These are phyloP conservation scores for Phoenicopterus ruber DNA, from an alignment of 2,113 vertebrate species.

Conservation along the genomic window DNA sequence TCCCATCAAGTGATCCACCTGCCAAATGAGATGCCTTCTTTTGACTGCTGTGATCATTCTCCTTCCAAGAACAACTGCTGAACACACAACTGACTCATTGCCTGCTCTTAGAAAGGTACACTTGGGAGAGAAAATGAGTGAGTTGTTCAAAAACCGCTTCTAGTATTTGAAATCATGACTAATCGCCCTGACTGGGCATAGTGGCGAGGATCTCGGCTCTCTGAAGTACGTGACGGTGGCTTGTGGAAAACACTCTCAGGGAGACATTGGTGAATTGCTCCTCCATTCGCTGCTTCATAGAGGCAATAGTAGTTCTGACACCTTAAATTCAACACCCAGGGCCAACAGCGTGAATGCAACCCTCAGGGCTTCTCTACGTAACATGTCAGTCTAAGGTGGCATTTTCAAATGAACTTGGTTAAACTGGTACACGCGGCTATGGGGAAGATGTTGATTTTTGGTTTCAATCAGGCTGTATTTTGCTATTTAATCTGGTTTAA, in stretches of 20 bases:
- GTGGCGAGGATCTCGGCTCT: neutral
- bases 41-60: neutral
- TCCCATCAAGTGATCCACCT: neutral
- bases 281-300: neutral
- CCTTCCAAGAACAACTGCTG: neutral
- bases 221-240: neutral
- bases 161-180: neutral
- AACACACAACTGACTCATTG: neutral
- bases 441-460: neutral
- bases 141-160: neutral
- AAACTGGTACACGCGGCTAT: neutral
- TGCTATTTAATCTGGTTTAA: neutral
- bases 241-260: neutral
- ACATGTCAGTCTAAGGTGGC: neutral
- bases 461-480: neutral
- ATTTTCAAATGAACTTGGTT: neutral
- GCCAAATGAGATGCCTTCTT: neutral
- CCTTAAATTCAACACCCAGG: neutral
- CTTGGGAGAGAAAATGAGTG: neutral
- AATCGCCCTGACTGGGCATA: neutral
- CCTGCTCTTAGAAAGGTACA: neutral
- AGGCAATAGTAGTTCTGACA: neutral
- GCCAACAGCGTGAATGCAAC: neutral
- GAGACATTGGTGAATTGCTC: neutral
- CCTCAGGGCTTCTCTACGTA: neutral